Base-by-base conservation (phyloP, 2,113 vertebrate genomes). In the Noctilio leporinus region DNA sequence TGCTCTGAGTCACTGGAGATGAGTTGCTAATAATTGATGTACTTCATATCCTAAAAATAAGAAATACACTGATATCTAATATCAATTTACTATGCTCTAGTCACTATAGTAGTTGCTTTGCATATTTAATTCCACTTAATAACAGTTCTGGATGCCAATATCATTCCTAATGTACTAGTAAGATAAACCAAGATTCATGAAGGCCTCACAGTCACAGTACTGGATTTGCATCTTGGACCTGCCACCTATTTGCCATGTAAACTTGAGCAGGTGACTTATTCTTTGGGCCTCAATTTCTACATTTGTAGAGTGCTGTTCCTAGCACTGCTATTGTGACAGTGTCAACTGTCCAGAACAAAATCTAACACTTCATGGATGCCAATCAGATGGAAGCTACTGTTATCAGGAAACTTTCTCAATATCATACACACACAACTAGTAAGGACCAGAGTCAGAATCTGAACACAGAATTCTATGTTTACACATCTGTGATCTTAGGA, bases 1-100 rank as follows among this genome's bases (percentile, higher is more conserved):
- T 70, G 91, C 90, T 89, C 69, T 94, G 78, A 89, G 83, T 91
- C 89, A 96, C 51, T 43, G 30, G n/a, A 97, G 35, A 45, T 86
- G 67, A 91, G 38, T 69, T 95, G 94, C 93, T 91, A 94, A 84
- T 88, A 94, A 94, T 70, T 90, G 67, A 57, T 77, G 49, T 57
- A 35, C 24, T 55, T 90, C 47, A 73, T 51, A 93, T 45, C 24
- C 70, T 84, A 33, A 62, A 10, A 53, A 87, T 83, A 94, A 91
- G 30, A 92, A 93, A 77, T 20, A 33, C 5, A 9, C 33, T 78
- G 59, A 22, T 43, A 64, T 30, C 62, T 47, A 5, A 43, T 24
- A 5, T 6, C 62, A 35, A 53, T 38, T 9, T n/a, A 17, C 53
- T 51, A 15, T 33, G 55, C n/a, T 69, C 15, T 47, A 17, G 30